These are phyloP conservation scores for Sycophila texana DNA, from an alignment of 2,888 invertebrate species.

Conservation along the genomic window DNA sequence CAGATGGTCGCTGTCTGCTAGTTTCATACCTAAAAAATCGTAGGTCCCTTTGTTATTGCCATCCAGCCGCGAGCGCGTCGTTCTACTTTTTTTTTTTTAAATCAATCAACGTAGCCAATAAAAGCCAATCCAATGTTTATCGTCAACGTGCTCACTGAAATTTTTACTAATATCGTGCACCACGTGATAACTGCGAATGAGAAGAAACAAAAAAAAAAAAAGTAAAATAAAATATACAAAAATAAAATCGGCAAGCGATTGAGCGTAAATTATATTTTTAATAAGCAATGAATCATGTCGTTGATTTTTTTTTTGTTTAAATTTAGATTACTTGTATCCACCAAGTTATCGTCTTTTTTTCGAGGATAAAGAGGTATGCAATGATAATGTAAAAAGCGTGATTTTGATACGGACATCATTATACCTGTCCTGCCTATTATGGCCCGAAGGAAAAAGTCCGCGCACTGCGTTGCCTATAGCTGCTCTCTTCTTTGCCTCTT, in stretches of 20 bases:
- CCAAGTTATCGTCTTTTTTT: neutral
- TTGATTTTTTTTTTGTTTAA: too few species aligned
- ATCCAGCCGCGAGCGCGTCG: neutral
- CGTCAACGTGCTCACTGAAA: neutral
- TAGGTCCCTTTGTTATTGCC: slow-evolving; percentile 28
- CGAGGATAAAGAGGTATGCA: slow-evolving; percentile 40
- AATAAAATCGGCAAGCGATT: neutral
- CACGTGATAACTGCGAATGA: neutral
- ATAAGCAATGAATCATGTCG: too few species aligned
- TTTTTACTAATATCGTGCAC: neutral
- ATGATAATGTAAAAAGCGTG: slow-evolving; percentile 72
- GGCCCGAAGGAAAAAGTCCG: slow-evolving; percentile 74
- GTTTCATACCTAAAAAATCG: slow-evolving; percentile 74
- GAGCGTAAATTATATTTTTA: too few species aligned
- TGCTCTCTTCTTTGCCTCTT: slow-evolving; percentile 73
- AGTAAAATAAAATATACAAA: neutral
- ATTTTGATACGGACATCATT: slow-evolving; percentile 76
- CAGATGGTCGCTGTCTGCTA: slow-evolving; percentile 73
- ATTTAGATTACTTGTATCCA: too few species aligned
- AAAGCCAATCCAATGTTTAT: slow-evolving; percentile 33
- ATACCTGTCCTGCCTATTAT: slow-evolving; percentile 76
- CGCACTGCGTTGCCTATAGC: slow-evolving; percentile 75
- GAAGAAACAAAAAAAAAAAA: slow-evolving; percentile 11
- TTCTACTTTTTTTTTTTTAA: neutral
- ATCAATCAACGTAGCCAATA: slow-evolving; percentile 1